phyloP scores from a whole-genome alignment of 2,113 vertebrate genomes.

The Elaphurus davidianus region DNA sequence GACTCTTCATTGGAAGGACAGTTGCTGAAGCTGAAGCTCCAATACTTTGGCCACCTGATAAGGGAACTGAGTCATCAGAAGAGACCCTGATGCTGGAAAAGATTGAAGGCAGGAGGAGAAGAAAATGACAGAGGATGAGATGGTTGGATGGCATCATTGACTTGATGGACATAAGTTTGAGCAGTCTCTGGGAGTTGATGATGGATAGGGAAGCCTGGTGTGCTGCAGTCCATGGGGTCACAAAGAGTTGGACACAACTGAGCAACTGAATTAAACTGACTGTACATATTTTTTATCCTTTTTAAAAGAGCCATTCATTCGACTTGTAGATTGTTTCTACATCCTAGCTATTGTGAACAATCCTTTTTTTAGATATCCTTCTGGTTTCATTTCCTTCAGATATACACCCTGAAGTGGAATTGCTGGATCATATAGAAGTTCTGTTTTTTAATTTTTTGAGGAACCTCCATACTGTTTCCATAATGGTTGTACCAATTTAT shows the following conservation, averaged over 20 bases:
- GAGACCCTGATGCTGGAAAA: not conserved
- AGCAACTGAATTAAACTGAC: not conserved
- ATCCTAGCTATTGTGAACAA: not conserved
- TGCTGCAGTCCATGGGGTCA: not conserved
- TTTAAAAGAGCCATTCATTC: not conserved
- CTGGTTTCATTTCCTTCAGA: not conserved
- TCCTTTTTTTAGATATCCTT: not conserved
- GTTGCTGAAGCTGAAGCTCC: not conserved
- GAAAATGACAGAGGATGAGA: not conserved
- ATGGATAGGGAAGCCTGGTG: not conserved
- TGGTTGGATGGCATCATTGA: not conserved
- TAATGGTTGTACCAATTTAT: not conserved
- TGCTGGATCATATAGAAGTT: not conserved
- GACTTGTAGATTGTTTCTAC: not conserved
- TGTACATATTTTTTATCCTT: not conserved
- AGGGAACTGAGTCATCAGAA: not conserved
- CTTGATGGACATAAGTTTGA: not conserved
- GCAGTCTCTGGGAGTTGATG: not conserved
- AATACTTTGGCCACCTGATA: not conserved
- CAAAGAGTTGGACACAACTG: not conserved
- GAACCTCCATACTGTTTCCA: not conserved
- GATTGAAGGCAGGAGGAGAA: not conserved
- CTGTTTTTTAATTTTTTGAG: not conserved
- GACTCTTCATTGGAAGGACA: not conserved
- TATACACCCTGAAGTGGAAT: not conserved